Base-by-base conservation (phyloP, 1,140 invertebrate genomes). In the Drosophila virilis region DNA sequence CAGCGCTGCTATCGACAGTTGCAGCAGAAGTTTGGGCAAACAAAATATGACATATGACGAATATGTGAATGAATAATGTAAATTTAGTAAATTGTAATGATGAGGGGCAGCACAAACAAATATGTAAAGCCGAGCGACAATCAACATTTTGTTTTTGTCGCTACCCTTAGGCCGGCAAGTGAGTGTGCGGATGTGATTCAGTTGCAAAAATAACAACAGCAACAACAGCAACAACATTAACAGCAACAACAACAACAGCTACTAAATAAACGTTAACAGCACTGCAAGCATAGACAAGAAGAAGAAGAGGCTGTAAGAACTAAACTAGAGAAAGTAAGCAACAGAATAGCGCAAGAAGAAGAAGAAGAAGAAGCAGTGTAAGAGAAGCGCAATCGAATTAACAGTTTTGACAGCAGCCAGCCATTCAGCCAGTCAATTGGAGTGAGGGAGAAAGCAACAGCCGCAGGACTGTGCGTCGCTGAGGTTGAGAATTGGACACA, bases 51-150 rank as follows among this genome's bases (percentile, higher is more conserved):
- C 66, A 69, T 68, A 22, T 51, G 35, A 55, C 42, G 40, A 45
- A 59, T 59, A 66, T 51, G 40, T 12, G 43, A 57, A 40, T 17
- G 40, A 61, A 61, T 28, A 61, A 54, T 52, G 54, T 40, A 69
- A 45, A 52, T 33, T 15, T 13, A 46, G 38, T 73, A 50, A 51
- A 9, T 58, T 52, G 33, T 52, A 51, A 72, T 67, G 46, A 72
- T 72, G 69, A 85, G 68, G 77, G 69, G 65, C 76, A 75, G 61
- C 52, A 84, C 73, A 74, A 73, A 80, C 64, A 70, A 77, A 65
- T 80, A 85, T 84, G 77, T 84, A 65, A 71, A 80, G 69, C 65
- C 77, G 28, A 85, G 81, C 68, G 80, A 84, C 73, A 78, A 84
- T 77, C 77, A 76, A 62, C 66, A 72, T 66, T 74, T 57, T 50